A percentile compares a stretch with the other conserved stretches of the same genome.
Conservation (phyloP, 2,888 invertebrate genomes). For the Branchipolynoe longqiensis region DNA sequence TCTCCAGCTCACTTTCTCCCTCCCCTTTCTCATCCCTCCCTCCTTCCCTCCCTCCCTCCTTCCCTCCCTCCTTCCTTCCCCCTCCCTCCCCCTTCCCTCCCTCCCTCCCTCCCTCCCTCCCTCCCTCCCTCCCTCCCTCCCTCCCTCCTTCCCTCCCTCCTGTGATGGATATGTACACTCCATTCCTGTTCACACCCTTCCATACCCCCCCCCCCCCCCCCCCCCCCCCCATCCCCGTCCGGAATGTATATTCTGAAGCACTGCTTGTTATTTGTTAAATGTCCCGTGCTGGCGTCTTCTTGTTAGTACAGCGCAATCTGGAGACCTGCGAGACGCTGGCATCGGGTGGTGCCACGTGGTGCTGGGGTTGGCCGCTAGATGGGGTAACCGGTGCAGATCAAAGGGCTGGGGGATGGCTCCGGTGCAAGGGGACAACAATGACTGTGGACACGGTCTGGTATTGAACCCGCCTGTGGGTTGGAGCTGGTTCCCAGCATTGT, state of each 20-base stretch:
- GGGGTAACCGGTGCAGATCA: conserved; percentile 3
- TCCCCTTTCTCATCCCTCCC: not conserved
- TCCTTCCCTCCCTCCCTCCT: not conserved
- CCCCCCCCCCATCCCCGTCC: too few relatives aligned
- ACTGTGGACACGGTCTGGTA: too few relatives aligned
- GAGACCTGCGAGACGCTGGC: not conserved
- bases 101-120: not conserved
- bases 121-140: not conserved
- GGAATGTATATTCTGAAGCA: too few relatives aligned
- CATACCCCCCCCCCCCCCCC: too few relatives aligned
- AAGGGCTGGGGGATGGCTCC: too few relatives aligned
- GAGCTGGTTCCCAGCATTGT: too few relatives aligned
- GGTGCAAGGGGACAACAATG: too few relatives aligned
- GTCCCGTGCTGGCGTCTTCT: too few relatives aligned
- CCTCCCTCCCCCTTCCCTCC: not conserved
- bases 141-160: not conserved
- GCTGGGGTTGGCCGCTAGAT: conserved; percentile 2
- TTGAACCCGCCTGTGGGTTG: too few relatives aligned
- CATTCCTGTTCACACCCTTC: not conserved
- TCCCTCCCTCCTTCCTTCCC: not conserved
- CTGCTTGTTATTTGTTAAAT: too few relatives aligned
- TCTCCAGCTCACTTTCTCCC: not conserved
- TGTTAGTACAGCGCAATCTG: too few relatives aligned
- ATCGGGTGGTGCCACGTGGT: not conserved
- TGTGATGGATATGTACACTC: not conserved